Base-by-base conservation (phyloP, 2,888 invertebrate genomes). In the Trachelus tabidus region DNA sequence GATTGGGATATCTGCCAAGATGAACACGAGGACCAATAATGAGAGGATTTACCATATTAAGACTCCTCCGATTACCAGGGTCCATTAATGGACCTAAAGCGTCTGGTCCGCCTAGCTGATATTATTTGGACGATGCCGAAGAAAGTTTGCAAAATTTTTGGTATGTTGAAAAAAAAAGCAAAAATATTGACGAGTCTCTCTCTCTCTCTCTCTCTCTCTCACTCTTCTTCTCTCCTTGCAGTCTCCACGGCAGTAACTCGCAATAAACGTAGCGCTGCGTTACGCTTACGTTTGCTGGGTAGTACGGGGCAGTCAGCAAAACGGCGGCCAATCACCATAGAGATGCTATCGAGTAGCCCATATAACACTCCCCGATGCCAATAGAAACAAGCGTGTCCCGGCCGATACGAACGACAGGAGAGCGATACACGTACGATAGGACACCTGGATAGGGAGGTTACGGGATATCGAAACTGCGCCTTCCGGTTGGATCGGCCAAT, bases 261-360 rank as follows among this genome's bases (percentile, higher is more conserved):
- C 2, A 56, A 56, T 56, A 23, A 56, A 9, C 23, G 56, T 56
- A 56, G 23, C 56, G 23, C 56, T 3, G 56, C 56, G 56, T 56
- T 56, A 56, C 56, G 56, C 56, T 56, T 56, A 56, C 56, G 56
- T 56, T 23, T 23, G 56, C 56, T 9, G 23, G 56, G 56, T 56
- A 23, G 23, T 9, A 23, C 6, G 56, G 56, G 56, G 23, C 9
- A 23, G 56, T 56, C 56, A 56, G 56, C 56, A 23, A 56, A 23
- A 56, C 56, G 56, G 23, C 23, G 83, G 80, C 84, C 86, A 86
- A 88, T 89, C 87, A 86, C 85, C 84, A 87, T 85, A 85, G 83
- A 87, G 86, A 88, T 86, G 82, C 83, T 83, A 88, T 88, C 86
- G 83, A 83, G 85, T 81, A 80, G 76, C 83, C 84, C 85, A 82